phyloP scores from a whole-genome alignment of 2,797 vertebrate genomes.

The Buphagus erythrorhynchus region DNA sequence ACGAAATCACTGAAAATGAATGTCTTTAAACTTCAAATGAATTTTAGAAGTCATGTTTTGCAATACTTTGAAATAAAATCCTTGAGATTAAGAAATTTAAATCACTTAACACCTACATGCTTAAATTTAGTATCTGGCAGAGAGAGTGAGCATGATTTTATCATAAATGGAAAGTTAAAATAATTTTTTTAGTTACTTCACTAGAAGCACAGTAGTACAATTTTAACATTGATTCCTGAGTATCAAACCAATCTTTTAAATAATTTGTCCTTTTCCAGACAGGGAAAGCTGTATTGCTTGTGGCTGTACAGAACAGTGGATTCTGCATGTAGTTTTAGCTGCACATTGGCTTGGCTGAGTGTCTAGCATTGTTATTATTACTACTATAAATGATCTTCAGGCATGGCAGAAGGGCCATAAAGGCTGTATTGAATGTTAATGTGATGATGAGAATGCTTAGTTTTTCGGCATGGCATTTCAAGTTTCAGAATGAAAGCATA shows the following conservation, averaged over 20 bases:
- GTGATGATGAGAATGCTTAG: slow-evolving; percentile 14
- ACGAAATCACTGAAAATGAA: background rate
- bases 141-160: background rate
- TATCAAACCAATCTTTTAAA: background rate
- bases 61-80: slow-evolving; percentile 4
- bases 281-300: background rate
- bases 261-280: background rate
- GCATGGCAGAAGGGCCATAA: slow-evolving; percentile 3
- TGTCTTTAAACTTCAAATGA: slow-evolving; percentile 1
- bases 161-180: background rate
- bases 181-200: background rate
- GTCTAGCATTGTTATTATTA: background rate
- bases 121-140: background rate
- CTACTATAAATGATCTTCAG: slow-evolving; percentile 39
- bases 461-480: background rate
- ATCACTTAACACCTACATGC: background rate
- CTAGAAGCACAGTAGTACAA: background rate
- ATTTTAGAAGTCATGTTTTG: background rate
- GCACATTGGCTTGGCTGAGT: background rate
- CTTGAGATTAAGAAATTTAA: background rate
- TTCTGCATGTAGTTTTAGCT: background rate
- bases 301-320: background rate
- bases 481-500: slow-evolving; percentile 36
- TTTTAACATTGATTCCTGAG: background rate
- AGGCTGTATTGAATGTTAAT: slow-evolving; percentile 5